A percentile compares a stretch with the other conserved stretches of the same genome.
phyloP scores from a whole-genome alignment of 2,888 invertebrate species.

The Athalia rosae region DNA sequence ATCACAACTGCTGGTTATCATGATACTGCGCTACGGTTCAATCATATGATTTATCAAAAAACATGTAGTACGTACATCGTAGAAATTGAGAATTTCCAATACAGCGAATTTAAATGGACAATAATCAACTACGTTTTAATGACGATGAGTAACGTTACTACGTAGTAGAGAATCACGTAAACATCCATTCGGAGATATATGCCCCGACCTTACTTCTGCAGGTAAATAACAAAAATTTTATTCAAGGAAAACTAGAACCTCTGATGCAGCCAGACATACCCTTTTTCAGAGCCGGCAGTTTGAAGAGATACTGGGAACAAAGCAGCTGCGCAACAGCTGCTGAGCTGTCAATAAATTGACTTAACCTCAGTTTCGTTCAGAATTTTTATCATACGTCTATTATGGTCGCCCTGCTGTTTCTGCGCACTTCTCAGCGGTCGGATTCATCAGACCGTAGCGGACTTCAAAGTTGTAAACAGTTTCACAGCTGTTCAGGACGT shows the following conservation, averaged over 20 bases:
- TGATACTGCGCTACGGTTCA: too few species aligned
- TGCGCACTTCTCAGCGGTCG: conserved; percentile 5
- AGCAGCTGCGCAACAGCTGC: conserved; percentile 38
- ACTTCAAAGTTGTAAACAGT: conserved; percentile 42
- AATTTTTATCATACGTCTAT: not conserved
- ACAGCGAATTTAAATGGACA: too few species aligned
- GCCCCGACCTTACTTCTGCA: conserved; percentile 2
- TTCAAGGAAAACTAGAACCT: conserved; percentile 31
- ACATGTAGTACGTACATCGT: too few species aligned
- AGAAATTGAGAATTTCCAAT: too few species aligned
- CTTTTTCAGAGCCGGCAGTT: conserved; percentile 11
- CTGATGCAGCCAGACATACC: conserved; percentile 18
- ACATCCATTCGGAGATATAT: not conserved
- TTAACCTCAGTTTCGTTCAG: conserved; percentile 29
- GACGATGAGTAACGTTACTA: not conserved
- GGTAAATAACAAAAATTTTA: not conserved
- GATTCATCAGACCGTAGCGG: conserved; percentile 6
- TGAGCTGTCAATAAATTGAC: conserved; percentile 35
- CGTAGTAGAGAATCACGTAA: not conserved
- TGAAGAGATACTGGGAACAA: conserved; percentile 12
- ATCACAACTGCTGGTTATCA: too few species aligned
- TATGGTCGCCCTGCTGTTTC: not conserved
- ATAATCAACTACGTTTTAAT: too few species aligned
- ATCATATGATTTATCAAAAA: too few species aligned
- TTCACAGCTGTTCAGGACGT: conserved; percentile 44